A percentile compares a stretch with the other conserved stretches of the same genome.
Evolutionary conservation across 2,888 invertebrate genomes (phyloP).

Genomic region (Odontomyia ornata): DNA sequence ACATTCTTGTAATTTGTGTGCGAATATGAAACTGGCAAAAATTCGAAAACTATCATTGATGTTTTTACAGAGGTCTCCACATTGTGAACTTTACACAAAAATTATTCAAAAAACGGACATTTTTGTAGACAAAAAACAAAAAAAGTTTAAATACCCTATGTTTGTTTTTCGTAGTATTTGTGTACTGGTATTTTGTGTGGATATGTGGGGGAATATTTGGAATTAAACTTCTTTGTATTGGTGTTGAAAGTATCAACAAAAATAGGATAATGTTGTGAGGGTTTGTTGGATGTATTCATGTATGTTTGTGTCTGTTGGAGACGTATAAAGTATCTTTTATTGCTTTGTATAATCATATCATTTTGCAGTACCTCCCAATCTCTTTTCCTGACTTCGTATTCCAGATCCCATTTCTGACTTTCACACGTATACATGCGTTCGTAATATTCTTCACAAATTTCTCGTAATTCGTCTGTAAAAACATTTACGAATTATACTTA

Average conservation of each 20-base stretch:
- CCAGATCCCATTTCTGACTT: slow-evolving; percentile 99
- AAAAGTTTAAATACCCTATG: slow-evolving; percentile 37
- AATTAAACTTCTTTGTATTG: background rate
- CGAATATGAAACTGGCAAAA: background rate
- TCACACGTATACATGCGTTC: slow-evolving; percentile 97
- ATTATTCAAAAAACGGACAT: background rate
- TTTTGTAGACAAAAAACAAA: slow-evolving; percentile 24
- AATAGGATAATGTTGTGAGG: background rate
- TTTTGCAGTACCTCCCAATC: slow-evolving; percentile 94
- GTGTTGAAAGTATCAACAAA: background rate
- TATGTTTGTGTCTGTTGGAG: slow-evolving; percentile 18
- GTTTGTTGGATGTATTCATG: background rate
- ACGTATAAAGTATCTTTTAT: slow-evolving; percentile 27
- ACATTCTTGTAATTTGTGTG: background rate
- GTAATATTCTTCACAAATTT: slow-evolving; percentile 95
- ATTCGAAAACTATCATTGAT: background rate
- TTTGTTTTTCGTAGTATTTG: background rate
- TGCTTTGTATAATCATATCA: slow-evolving; percentile 23
- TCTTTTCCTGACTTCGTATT: slow-evolving; percentile 99
- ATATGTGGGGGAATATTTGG: background rate
- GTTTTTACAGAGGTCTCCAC: background rate
- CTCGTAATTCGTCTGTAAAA: slow-evolving; percentile 76
- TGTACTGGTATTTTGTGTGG: background rate
- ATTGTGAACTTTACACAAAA: background rate
- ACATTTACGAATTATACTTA: slow-evolving; percentile 51